A percentile compares a stretch with the other conserved stretches of the same genome.
Conservation (phyloP, 2,888 invertebrate genomes). For the Hyposoter dolosus region DNA sequence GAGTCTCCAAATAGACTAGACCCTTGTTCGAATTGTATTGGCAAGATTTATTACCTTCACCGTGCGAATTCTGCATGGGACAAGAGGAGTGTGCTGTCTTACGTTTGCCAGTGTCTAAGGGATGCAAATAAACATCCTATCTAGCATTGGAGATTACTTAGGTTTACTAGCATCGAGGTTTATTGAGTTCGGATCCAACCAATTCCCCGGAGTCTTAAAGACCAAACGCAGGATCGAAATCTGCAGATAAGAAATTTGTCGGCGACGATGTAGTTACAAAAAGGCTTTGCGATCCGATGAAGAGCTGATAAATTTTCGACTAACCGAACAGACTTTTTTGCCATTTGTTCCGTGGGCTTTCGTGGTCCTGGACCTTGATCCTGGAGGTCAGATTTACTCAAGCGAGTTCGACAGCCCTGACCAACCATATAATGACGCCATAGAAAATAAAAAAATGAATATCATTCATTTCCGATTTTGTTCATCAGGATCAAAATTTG, state of each 20-base stretch:
- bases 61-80: not conserved
- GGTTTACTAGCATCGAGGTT: not conserved
- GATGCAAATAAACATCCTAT: conserved; percentile 11
- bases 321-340: not conserved
- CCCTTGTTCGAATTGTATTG: not conserved
- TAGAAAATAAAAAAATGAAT: not conserved
- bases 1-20: not conserved
- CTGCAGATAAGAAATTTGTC: conserved; percentile 1
- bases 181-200: not conserved
- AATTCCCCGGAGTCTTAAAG: not conserved
- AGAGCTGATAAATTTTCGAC: not conserved
- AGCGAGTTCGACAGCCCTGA: not conserved
- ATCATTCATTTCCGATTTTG: too few species aligned
- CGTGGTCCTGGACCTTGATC: too few species aligned
- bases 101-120: not conserved
- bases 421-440: not conserved
- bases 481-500: too few species aligned
- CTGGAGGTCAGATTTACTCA: not conserved
- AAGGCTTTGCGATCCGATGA: not conserved
- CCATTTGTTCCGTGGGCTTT: not conserved
- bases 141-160: not conserved
- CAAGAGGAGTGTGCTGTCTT: conserved; percentile 12
- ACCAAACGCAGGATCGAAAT: not conserved
- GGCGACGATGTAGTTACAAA: not conserved
- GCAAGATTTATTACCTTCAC: not conserved